phyloP scores from a whole-genome alignment of 2,113 vertebrate genomes.

The Pomatorhinus ruficollis region DNA sequence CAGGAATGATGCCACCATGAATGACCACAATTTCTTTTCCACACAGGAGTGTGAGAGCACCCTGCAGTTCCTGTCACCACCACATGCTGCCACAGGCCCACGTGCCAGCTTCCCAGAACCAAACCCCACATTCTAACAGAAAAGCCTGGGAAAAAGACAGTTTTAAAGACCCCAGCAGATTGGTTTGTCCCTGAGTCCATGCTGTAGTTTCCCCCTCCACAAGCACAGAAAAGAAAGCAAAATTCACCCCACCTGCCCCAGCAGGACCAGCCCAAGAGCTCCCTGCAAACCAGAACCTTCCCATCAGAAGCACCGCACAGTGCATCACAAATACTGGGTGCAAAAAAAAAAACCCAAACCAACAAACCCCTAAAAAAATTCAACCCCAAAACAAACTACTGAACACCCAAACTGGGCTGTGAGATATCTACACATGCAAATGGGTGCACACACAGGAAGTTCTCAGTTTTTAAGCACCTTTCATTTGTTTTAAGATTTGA shows the following conservation, averaged over 20 bases:
- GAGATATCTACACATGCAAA: slow-evolving; percentile 14
- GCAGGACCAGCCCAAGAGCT: not conserved
- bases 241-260: not conserved
- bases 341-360: not conserved
- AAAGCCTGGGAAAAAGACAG: not conserved
- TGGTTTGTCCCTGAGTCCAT: slow-evolving; percentile 56
- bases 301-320: slow-evolving; percentile 42
- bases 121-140: not conserved
- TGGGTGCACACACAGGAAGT: not conserved
- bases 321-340: slow-evolving; percentile 63
- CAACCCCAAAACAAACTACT: not conserved
- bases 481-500: not conserved
- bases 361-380: not conserved
- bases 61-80: not conserved
- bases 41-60: accelerated
- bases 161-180: not conserved
- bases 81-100: not conserved
- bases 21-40: not conserved
- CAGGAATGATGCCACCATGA: not conserved
- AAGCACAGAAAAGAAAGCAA: not conserved
- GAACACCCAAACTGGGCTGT: slow-evolving; percentile 49
- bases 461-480: slow-evolving; percentile 59
- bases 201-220: not conserved
- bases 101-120: not conserved
- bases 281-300: slow-evolving; percentile 19